These are phyloP conservation scores for Tiliacea citrago DNA, from an alignment of 2,888 invertebrate species.

Conservation along the genomic window DNA sequence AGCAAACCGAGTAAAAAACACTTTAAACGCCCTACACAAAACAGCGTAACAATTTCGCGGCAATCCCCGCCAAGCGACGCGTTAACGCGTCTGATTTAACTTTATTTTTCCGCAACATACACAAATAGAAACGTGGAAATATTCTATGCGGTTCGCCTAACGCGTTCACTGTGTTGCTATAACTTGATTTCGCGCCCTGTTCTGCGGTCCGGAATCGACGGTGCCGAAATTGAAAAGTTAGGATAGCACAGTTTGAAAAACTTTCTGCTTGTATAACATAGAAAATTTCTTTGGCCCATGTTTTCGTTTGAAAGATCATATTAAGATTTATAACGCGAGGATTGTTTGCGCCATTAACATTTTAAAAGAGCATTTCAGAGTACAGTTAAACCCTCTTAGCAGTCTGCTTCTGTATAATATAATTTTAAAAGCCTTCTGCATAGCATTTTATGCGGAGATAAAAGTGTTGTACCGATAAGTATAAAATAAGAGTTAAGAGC, in stretches of 20 bases:
- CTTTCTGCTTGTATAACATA: constrained; percentile 11
- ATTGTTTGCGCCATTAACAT: constrained; percentile 55
- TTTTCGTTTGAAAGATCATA: constrained; percentile 39
- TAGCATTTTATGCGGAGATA: constrained; percentile 82
- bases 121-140: constrained; percentile 68
- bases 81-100: constrained; percentile 85
- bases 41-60: constrained; percentile 82
- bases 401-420: constrained; percentile 71
- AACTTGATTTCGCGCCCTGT: constrained; percentile 62
- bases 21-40: constrained; percentile 77
- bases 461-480: constrained; percentile 86
- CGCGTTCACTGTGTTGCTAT: constrained; percentile 60
- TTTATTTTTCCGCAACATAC: constrained; percentile 77
- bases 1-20: constrained; percentile 76
- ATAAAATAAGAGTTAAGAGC: constrained; percentile 80
- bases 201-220: constrained; percentile 48
- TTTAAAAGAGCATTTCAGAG: constrained; percentile 65
- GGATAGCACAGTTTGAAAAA: constrained; percentile 33
- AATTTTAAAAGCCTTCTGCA: constrained; percentile 83
- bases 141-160: constrained; percentile 64
- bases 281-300: constrained; percentile 26
- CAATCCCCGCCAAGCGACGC: constrained; percentile 79
- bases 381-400: constrained; percentile 70
- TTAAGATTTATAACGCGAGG: constrained; percentile 50
- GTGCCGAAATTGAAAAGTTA: constrained; percentile 61